Evolutionary conservation across 53 echinoderm and acorn worm species (phyloP), one percentile per base, ranked within the genome.

Genomic region (Echinarachnius parma): DNA sequence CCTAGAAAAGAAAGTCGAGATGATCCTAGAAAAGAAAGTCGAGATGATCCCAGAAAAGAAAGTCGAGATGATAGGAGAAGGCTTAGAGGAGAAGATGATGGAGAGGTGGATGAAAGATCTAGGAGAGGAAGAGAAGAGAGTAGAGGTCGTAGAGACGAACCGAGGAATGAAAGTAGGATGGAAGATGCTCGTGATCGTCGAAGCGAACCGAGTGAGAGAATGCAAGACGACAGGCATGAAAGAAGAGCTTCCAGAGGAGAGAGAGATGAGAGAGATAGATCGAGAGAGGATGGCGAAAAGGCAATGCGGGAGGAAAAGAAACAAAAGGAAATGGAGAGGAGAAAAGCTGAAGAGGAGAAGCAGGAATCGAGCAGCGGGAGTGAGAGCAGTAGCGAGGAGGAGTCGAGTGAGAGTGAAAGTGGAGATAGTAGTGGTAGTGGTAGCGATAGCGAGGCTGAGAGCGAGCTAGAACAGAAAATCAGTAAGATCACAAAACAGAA

Each of bases 291-390:
- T 48, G 49, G 37, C 32, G 37, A 61, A 34, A 61, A 35, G n/a
- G n/a, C n/a, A 61, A 61, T 0, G n/a, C n/a, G n/a, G 21, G 31
- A 8, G 21, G 13, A 28, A 31, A 18, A 31, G 45, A 48, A 61
- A 9, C 32, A 61, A 48, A 46, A 23, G 34, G 28, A 48, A 21
- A 30, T 33, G 35, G 46, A 31, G 4, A 30, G 7, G 33, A 61
- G 48, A 24, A 48, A 47, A 46, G 47, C 22, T 30, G 29, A 60
- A 27, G 77, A 47, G 47, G n/a, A n/a, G n/a, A n/a, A n/a, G n/a
- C n/a, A n/a, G n/a, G 69, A 82, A 64, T 69, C 77, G 25, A 82
- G 83, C 29, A 62, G 37, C 23, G 77, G 68, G 2, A 77, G 77
- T 35, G 77, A 77, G 34, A 50, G 61, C 34, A 64, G 58, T 64